Evolutionary conservation across 1,140 invertebrate species (phyloP).

Genomic region (Neomicropteryx cornuta): DNA sequence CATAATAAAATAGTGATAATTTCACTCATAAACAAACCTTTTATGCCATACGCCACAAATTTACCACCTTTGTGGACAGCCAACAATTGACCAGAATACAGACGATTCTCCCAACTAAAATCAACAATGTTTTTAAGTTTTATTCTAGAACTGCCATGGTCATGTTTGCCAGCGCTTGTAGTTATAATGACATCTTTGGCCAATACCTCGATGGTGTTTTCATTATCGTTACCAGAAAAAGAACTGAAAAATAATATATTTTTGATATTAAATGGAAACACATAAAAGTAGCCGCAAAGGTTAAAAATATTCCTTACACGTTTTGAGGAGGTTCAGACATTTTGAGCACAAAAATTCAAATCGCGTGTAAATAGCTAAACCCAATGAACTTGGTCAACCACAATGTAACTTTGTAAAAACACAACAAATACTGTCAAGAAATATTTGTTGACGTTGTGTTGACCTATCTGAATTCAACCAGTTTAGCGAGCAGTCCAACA

Average conservation of each 20-base stretch:
- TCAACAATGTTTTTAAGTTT: slow-evolving; percentile 86
- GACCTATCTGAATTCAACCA: too few species aligned
- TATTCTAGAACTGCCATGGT: slow-evolving; percentile 75
- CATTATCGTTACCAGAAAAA: slow-evolving; percentile 57
- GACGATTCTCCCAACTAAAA: slow-evolving; percentile 83
- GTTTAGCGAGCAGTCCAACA: too few species aligned
- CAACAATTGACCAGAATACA: slow-evolving; percentile 77
- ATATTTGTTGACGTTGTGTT: too few species aligned
- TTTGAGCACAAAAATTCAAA: neutral
- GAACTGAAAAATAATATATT: slow-evolving; percentile 36
- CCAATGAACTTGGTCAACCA: slow-evolving; percentile 1
- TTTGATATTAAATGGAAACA: neutral
- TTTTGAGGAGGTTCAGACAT: too few species aligned
- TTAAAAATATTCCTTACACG: too few species aligned
- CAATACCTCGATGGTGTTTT: slow-evolving; percentile 54
- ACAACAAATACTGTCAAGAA: neutral
- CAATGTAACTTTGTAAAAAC: slow-evolving; percentile 3
- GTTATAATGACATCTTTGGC: slow-evolving; percentile 59
- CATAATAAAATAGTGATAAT: too few species aligned
- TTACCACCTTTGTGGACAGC: slow-evolving; percentile 77
- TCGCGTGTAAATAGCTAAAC: slow-evolving; percentile 1
- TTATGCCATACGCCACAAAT: slow-evolving; percentile 83
- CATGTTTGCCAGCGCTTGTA: slow-evolving; percentile 54
- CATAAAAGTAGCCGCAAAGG: neutral
- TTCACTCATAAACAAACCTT: too few species aligned